Evolutionary conservation across 2,888 invertebrate species (phyloP).

Genomic region (Lottia scabra): DNA sequence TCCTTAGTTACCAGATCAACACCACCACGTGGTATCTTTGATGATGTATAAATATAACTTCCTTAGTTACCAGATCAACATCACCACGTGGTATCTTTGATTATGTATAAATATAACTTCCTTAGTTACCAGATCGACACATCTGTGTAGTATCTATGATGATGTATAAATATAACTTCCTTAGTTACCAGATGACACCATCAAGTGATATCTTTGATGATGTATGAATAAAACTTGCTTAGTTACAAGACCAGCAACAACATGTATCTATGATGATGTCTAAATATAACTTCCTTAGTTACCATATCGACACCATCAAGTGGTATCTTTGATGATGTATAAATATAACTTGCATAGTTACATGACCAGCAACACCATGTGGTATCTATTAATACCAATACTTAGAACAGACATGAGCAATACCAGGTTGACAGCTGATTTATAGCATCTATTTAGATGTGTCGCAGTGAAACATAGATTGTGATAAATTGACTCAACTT

Average conservation of each 20-base stretch:
- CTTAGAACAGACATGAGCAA: too few relatives aligned
- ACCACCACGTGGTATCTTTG: conserved; percentile 56
- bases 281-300: conserved; percentile 14
- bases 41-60: conserved; percentile 47
- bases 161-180: conserved; percentile 44
- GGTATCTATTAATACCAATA: conserved; percentile 40
- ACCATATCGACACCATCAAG: conserved; percentile 39
- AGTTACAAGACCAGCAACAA: conserved; percentile 10
- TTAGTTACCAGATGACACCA: conserved; percentile 34
- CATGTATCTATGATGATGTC: conserved; percentile 63
- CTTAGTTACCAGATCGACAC: conserved; percentile 21
- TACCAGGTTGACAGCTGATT: too few relatives aligned
- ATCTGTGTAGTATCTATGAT: conserved; percentile 61
- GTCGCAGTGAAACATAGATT: too few relatives aligned
- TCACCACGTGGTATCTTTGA: conserved; percentile 59
- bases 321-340: conserved; percentile 64
- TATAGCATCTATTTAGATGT: too few relatives aligned
- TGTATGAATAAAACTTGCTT: conserved; percentile 34
- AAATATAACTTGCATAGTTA: neutral
- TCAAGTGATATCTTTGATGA: conserved; percentile 49
- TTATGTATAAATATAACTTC: conserved; percentile 43
- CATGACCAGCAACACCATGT: conserved; percentile 26
- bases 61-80: neutral
- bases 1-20: neutral
- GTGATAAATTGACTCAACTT: too few relatives aligned